Evolutionary conservation across 2,888 invertebrate species (phyloP).

Genomic region (Euphydryas editha): DNA sequence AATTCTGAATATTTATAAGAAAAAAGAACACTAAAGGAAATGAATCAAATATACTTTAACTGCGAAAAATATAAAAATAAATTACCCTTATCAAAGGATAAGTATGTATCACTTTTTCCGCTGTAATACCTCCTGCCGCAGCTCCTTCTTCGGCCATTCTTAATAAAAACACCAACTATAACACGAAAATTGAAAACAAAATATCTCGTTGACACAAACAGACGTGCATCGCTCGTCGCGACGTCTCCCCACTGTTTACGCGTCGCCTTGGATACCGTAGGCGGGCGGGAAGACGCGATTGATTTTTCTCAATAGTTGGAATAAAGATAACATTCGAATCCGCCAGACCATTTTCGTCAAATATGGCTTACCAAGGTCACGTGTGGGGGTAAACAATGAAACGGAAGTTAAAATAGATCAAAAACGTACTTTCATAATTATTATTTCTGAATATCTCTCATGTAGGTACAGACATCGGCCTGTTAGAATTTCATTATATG

Average conservation of each 20-base stretch:
- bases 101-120: slow-evolving; percentile 89
- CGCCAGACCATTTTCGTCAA: slow-evolving; percentile 38
- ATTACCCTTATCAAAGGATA: slow-evolving; percentile 92
- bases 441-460: too few species aligned
- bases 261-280: slow-evolving; percentile 78
- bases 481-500: too few species aligned
- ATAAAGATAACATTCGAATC: slow-evolving; percentile 23
- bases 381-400: slow-evolving; percentile 29
- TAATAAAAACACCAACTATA: slow-evolving; percentile 35
- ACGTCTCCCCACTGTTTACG: slow-evolving; percentile 77
- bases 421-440: too few species aligned
- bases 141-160: slow-evolving; percentile 70
- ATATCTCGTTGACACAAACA: slow-evolving; percentile 41
- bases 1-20: too few species aligned
- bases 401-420: background rate
- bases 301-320: slow-evolving; percentile 65
- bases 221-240: slow-evolving; percentile 54
- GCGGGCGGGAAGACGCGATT: slow-evolving; percentile 75
- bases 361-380: slow-evolving; percentile 35
- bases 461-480: too few species aligned
- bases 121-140: slow-evolving; percentile 66
- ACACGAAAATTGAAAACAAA: slow-evolving; percentile 43
- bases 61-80: slow-evolving; percentile 15
- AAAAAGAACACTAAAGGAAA: too few species aligned
- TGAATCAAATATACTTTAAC: background rate